phyloP scores from a whole-genome alignment of 2,797 vertebrate species.

The Eulemur mongoz region DNA sequence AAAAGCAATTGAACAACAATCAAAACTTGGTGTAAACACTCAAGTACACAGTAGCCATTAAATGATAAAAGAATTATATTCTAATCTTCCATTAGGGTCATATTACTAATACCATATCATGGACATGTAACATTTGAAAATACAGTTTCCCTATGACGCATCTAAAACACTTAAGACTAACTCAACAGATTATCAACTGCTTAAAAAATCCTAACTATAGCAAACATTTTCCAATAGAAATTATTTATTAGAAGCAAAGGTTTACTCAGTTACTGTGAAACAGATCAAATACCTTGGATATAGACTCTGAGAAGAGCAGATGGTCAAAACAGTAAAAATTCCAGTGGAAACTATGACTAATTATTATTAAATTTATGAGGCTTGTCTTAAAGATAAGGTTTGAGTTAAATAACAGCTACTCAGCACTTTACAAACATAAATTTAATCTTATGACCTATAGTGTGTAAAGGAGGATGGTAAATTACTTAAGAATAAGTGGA shows the following conservation, averaged over 20 bases:
- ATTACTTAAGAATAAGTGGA: neutral
- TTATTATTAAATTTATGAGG: slow-evolving; percentile 72
- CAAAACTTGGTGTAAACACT: neutral
- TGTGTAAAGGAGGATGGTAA: neutral
- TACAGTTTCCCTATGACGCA: neutral
- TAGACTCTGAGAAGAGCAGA: slow-evolving; percentile 74
- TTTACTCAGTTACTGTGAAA: slow-evolving; percentile 9
- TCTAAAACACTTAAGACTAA: neutral
- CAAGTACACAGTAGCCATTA: neutral
- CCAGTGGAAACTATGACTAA: slow-evolving; percentile 76
- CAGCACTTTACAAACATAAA: slow-evolving; percentile 24
- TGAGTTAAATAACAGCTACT: slow-evolving; percentile 49
- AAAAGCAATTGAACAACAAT: neutral
- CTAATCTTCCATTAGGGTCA: neutral
- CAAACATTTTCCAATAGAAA: neutral
- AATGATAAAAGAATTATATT: neutral
- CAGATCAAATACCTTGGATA: neutral
- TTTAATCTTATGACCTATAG: neutral
- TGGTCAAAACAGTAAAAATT: slow-evolving; percentile 75
- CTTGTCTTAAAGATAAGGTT: slow-evolving; percentile 60
- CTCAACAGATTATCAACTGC: neutral
- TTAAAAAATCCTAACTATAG: neutral
- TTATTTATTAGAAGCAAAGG: neutral
- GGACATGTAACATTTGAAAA: neutral
- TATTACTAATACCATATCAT: neutral